A percentile compares a stretch with the other conserved stretches of the same genome.
Conservation (phyloP, 2,888 invertebrate genomes). For the Ectemnius lituratus region DNA sequence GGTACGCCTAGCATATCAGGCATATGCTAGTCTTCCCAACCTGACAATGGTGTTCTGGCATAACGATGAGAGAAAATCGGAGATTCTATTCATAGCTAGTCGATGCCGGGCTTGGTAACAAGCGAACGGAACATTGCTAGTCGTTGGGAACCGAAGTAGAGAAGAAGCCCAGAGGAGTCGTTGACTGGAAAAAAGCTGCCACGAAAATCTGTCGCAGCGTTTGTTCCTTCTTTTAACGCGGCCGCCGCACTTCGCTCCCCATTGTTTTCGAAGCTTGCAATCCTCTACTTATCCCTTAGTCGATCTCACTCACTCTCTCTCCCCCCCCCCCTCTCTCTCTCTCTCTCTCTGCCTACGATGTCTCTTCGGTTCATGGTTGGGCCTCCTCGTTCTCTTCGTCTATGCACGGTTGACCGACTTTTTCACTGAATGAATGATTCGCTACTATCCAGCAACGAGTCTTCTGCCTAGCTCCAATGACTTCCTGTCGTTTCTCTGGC, state of each 20-base stretch:
- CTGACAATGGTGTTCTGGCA: too few species aligned
- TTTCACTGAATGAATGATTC: slow-evolving; percentile 59
- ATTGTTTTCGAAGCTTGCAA: slow-evolving; percentile 12
- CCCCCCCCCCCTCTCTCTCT: slow-evolving; percentile 17
- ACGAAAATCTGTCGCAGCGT: slow-evolving; percentile 39
- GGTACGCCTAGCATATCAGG: too few species aligned
- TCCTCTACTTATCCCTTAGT: slow-evolving; percentile 35
- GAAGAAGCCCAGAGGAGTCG: too few species aligned
- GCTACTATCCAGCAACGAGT: slow-evolving; percentile 43
- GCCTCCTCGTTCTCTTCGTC: neutral
- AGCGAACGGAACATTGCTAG: neutral
- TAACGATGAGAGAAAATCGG: too few species aligned
- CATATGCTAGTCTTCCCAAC: too few species aligned
- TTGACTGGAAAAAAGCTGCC: slow-evolving; percentile 31
- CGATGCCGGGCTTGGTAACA: neutral
- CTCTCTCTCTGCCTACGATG: slow-evolving; percentile 9
- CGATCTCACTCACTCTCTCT: slow-evolving; percentile 21
- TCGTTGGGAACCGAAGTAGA: too few species aligned
- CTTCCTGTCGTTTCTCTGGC: slow-evolving; percentile 11
- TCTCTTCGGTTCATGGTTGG: too few species aligned
- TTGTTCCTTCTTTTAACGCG: slow-evolving; percentile 39
- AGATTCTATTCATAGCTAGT: neutral
- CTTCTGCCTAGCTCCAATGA: slow-evolving; percentile 4
- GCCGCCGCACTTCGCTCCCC: neutral
- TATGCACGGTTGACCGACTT: slow-evolving; percentile 65